Evolutionary conservation across 2,797 vertebrate species (phyloP), one percentile per base, ranked within the genome.

Genomic region (Cichlasoma orientale): DNA sequence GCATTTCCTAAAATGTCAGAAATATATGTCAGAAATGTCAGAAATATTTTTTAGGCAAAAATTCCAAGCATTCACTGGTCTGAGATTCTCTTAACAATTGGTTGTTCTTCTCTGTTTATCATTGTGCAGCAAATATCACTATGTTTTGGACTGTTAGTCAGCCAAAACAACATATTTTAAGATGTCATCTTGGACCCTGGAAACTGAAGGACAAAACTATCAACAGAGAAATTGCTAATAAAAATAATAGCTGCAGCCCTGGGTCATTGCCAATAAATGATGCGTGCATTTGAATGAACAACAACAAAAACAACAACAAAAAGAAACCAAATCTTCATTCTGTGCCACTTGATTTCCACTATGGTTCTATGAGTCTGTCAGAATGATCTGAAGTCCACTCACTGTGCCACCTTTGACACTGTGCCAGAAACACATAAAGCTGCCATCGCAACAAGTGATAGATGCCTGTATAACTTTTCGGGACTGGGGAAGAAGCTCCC

Each of bases 391-490:
- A 84, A 88, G 85, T 76, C 80, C 56, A 18, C 61, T 29, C 63
- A 38, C 33, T 77, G 63, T 58, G 78, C 66, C 29, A 33, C 80
- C 11, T 38, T n/a, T 79, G 83, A 86, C 74, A 70, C 63, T 66
- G 66, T 68, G 86, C 88, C 87, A 87, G 79, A 41, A 82, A 71
- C 54, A 38, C 79, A 88, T 79, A 83, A 81, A 87, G 70, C 77
- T 53, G 27, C 82, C 63, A 74, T 82, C 88, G 70, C 74, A 80
- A 74, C 78, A 72, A 81, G 71, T 86, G 85, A 92, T 84, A 74
- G 80, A 87, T 82, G 69, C 73, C 78, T 10, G 5, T 57, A 85
- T 87, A 91, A 91, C 83, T 86, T 90, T 82, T 80, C 76, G 77
- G 78, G 69, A 81, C 84, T 19, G 72, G 78, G 5, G 33, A 75